Evolutionary conservation across 2,797 vertebrate species (phyloP).

Genomic region (Hybognathus amarus): DNA sequence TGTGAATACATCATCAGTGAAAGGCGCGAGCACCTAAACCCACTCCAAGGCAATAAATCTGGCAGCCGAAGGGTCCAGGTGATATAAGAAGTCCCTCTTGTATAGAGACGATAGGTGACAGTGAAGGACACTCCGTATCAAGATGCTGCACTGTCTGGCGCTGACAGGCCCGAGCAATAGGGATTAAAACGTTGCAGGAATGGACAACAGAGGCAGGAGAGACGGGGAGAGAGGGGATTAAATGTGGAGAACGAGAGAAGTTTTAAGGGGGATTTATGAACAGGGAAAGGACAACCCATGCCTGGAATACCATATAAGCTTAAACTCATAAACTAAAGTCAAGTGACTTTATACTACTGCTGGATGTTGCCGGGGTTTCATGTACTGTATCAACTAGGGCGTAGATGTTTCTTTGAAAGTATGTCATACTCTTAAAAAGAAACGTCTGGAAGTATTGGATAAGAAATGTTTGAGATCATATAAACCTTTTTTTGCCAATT

Average conservation of each 20-base stretch:
- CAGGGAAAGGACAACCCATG: constrained; percentile 60
- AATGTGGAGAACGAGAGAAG: background rate
- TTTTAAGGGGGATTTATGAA: constrained; percentile 55
- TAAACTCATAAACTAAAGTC: constrained; percentile 7
- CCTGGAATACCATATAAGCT: constrained; percentile 11
- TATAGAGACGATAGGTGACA: constrained; percentile 78
- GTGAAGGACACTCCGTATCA: constrained; percentile 79
- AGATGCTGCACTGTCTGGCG: constrained; percentile 65
- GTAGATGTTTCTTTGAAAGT: background rate
- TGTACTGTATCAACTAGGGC: background rate
- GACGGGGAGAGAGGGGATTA: background rate
- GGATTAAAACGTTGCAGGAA: constrained; percentile 61
- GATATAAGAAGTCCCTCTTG: constrained; percentile 66
- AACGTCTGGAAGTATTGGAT: background rate
- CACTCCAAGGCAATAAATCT: constrained; percentile 78
- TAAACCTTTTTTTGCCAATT: background rate
- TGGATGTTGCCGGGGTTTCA: background rate
- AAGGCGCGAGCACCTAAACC: constrained; percentile 71
- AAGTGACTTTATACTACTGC: background rate
- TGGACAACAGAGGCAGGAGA: constrained; percentile 20
- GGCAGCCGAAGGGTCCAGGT: constrained; percentile 68
- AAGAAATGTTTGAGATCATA: background rate
- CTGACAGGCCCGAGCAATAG: constrained; percentile 54
- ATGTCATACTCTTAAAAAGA: background rate
- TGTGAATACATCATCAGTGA: constrained; percentile 77